Percentiles rank a stretch among this genome's conserved stretches.
Conservation (phyloP, 92 coral and sea anemone species). For the Zoanthus gigantus region DNA sequence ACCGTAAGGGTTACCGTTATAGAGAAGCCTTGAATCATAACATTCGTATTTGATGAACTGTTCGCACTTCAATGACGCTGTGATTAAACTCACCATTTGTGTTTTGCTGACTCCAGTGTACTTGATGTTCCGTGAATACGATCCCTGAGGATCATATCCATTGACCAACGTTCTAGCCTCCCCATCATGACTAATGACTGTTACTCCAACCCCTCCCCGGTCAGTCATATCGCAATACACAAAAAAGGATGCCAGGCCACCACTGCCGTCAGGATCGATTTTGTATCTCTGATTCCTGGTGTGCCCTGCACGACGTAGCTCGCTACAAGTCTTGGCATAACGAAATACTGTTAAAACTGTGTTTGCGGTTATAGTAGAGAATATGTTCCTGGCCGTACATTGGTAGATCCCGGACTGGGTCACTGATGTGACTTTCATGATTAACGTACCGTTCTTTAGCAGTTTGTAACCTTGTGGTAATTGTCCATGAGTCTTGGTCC, state of each 20-base stretch:
- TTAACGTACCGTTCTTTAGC: conserved; percentile 49
- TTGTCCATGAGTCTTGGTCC: too few relatives aligned
- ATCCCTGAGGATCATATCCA: background rate
- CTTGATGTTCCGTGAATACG: background rate
- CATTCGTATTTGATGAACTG: background rate
- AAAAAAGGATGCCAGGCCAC: too few relatives aligned
- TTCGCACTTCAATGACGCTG: too few relatives aligned
- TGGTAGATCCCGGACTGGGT: conserved; percentile 32
- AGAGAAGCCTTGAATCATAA: background rate
- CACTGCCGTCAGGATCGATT: too few relatives aligned
- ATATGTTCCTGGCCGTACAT: conserved; percentile 4
- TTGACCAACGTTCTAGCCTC: background rate
- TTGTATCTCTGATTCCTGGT: too few relatives aligned
- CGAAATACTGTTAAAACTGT: conserved; percentile 40
- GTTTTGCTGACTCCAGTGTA: background rate
- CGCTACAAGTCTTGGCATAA: conserved; percentile 19
- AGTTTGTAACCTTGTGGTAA: conserved; percentile 25
- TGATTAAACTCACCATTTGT: too few relatives aligned
- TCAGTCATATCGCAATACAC: too few relatives aligned
- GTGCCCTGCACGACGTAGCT: too few relatives aligned
- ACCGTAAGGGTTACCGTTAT: background rate
- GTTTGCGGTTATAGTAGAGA: conserved; percentile 33
- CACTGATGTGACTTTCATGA: conserved; percentile 53
- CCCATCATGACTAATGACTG: too few relatives aligned
- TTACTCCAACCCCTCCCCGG: too few relatives aligned